Evolutionary conservation across 2,888 invertebrate genomes (phyloP).

Genomic region (Tupiocoris notatus): DNA sequence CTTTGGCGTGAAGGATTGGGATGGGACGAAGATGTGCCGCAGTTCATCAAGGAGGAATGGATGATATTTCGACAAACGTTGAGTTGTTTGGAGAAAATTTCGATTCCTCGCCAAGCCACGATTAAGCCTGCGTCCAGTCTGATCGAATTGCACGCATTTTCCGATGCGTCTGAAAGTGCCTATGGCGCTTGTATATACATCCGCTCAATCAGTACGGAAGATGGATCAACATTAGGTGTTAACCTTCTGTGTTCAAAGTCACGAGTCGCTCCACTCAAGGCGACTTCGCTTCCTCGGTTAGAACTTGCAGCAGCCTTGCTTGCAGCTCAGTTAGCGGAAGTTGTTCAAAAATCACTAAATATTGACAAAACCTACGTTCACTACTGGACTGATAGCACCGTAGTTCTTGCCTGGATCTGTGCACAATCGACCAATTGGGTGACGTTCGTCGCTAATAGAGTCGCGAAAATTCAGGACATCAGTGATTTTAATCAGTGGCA

Average conservation of each 20-base stretch:
- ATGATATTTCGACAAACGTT: not conserved
- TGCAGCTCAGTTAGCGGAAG: not conserved
- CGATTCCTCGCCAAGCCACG: not conserved
- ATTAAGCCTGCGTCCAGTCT: not conserved
- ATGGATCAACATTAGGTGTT: not conserved
- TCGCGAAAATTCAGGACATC: not conserved
- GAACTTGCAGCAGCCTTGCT: not conserved
- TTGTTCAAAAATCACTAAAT: not conserved
- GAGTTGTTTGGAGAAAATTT: not conserved
- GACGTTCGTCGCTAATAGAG: not conserved
- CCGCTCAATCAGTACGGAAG: not conserved
- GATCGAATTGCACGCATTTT: not conserved
- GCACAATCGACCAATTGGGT: not conserved
- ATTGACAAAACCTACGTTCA: not conserved
- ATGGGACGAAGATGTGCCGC: not conserved
- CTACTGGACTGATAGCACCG: not conserved
- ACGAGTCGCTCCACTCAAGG: not conserved
- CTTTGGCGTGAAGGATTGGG: not conserved
- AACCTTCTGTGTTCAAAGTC: not conserved
- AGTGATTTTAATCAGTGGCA: not conserved
- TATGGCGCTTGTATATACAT: not conserved
- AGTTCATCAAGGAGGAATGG: not conserved
- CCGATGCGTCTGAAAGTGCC: not conserved
- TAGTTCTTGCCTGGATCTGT: not conserved
- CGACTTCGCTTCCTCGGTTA: not conserved